These are phyloP conservation scores for Intellagama lesueurii DNA, from an alignment of 2,797 vertebrate genomes.

Conservation along the genomic window DNA sequence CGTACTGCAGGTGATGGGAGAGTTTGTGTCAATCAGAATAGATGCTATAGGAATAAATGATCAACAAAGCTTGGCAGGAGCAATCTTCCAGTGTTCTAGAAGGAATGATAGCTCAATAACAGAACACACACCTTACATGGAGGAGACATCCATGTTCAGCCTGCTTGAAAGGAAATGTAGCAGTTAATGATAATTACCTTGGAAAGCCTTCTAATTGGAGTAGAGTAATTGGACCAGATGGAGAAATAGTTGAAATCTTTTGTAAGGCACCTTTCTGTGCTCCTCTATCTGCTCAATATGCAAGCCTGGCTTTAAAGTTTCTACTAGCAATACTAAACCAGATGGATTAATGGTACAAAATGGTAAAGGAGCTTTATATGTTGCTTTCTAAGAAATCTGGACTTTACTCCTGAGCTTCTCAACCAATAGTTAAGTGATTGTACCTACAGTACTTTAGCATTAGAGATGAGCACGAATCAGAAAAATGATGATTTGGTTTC, in stretches of 20 bases:
- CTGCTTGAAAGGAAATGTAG: neutral
- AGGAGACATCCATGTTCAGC: neutral
- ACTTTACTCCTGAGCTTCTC: too few species aligned
- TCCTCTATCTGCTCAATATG: neutral
- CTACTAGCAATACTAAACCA: too few species aligned
- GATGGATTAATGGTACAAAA: too few species aligned
- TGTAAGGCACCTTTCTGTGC: neutral
- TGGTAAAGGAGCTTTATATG: too few species aligned
- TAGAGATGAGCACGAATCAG: too few species aligned
- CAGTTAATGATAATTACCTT: neutral
- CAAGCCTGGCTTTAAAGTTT: too few species aligned
- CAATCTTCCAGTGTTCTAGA: neutral
- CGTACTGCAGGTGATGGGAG: neutral
- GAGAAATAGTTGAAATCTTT: neutral
- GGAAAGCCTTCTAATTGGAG: neutral
- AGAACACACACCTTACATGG: too few species aligned
- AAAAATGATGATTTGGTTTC: too few species aligned
- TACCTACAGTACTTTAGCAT: too few species aligned
- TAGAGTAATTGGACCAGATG: neutral
- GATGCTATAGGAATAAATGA: neutral
- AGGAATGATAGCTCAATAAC: neutral
- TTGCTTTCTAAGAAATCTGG: too few species aligned
- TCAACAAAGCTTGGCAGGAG: neutral
- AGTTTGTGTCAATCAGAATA: neutral
- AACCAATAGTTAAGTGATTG: too few species aligned